Evolutionary conservation across 2,113 vertebrate genomes (phyloP).

Genomic region (Oenanthe melanoleuca): DNA sequence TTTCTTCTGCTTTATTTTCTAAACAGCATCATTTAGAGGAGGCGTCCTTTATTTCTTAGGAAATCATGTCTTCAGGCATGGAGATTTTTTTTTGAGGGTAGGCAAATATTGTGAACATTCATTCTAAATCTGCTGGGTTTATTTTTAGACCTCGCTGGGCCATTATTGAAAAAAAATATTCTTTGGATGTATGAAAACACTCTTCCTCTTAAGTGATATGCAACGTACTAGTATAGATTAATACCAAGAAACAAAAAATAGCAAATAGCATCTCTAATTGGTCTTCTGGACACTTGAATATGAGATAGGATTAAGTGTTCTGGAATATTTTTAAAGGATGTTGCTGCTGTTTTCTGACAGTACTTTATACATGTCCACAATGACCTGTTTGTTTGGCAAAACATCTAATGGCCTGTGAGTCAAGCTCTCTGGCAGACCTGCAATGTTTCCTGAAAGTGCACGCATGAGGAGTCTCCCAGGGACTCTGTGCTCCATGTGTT

Average conservation of each 20-base stretch:
- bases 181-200: neutral
- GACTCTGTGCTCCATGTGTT: neutral
- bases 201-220: neutral
- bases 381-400: conserved; percentile 25
- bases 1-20: neutral
- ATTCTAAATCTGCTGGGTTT: neutral
- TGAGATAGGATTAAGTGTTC: conserved; percentile 2
- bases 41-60: neutral
- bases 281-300: neutral
- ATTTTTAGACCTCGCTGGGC: conserved; percentile 11
- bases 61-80: neutral
- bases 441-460: neutral
- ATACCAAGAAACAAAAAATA: neutral
- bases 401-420: neutral
- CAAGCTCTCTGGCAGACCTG: neutral
- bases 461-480: neutral
- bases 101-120: neutral
- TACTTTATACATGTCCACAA: conserved; percentile 1
- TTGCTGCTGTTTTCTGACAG: neutral
- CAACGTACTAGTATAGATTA: conserved; percentile 1
- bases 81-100: neutral
- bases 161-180: conserved; percentile 15
- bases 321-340: conserved; percentile 20
- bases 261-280: conserved; percentile 16
- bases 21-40: neutral